phyloP scores from a whole-genome alignment of 2,888 invertebrate genomes.

The Plebejus melissa region DNA sequence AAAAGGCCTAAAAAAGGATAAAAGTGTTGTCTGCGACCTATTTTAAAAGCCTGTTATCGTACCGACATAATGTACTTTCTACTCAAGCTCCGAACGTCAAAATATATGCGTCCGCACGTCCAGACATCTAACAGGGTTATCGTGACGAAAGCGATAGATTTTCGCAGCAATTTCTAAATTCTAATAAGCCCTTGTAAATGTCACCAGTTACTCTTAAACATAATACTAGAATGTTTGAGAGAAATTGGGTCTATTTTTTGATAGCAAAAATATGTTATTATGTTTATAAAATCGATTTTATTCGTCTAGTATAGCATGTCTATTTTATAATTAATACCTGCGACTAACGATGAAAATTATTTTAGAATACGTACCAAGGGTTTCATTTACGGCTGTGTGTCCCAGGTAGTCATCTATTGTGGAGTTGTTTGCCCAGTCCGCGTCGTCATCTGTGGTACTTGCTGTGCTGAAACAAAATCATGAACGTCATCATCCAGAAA shows the following conservation, averaged over 20 bases:
- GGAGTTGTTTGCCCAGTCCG: conserved; percentile 63
- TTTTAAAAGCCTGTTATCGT: not conserved
- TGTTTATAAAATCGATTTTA: too few species aligned
- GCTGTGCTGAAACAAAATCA: conserved; percentile 52
- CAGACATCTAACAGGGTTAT: not conserved
- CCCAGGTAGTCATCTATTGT: conserved; percentile 55
- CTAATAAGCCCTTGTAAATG: not conserved
- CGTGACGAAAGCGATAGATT: not conserved
- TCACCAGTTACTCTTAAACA: not conserved
- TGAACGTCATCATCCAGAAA: too few species aligned
- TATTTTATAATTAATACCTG: too few species aligned
- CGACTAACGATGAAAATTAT: not conserved
- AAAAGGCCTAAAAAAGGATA: too few species aligned
- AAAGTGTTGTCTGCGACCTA: not conserved
- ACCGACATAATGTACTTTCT: not conserved
- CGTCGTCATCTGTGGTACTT: conserved; percentile 61
- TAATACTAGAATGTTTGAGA: too few species aligned
- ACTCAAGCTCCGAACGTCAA: not conserved
- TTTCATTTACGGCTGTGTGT: conserved; percentile 55
- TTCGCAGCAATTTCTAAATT: not conserved
- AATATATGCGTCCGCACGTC: not conserved
- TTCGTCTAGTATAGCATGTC: too few species aligned
- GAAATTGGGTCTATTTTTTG: too few species aligned
- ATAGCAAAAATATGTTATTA: too few species aligned
- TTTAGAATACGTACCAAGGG: conserved; percentile 49